These are phyloP conservation scores for Sebastolobus alascanus DNA, from an alignment of 2,797 vertebrate genomes.

Conservation along the genomic window DNA sequence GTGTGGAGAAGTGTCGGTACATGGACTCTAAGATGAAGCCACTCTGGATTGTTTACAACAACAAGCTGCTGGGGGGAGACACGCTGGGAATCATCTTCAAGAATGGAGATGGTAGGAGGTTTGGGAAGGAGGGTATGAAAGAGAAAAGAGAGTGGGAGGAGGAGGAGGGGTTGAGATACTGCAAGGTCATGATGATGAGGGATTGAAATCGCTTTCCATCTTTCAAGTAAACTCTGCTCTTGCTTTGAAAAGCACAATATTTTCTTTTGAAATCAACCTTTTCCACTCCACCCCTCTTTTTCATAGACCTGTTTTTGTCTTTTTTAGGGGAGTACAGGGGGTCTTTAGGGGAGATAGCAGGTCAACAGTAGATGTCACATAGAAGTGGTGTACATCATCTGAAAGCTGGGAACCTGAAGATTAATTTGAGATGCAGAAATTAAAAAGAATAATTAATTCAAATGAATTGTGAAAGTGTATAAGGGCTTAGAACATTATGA, in stretches of 20 bases:
- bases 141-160: background rate
- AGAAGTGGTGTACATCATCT: too few species aligned
- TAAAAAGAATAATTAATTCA: too few species aligned
- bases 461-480: too few species aligned
- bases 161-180: background rate
- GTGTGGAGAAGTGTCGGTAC: constrained; percentile 96
- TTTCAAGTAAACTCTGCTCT: background rate
- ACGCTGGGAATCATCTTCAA: constrained; percentile 97
- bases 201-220: background rate
- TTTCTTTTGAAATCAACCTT: background rate
- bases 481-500: too few species aligned
- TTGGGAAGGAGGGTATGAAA: background rate
- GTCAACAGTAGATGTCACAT: too few species aligned
- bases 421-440: too few species aligned
- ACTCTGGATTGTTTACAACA: constrained; percentile 98
- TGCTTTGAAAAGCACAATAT: background rate
- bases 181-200: background rate
- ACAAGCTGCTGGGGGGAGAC: constrained; percentile 93
- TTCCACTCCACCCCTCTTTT: too few species aligned
- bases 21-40: constrained; percentile 99
- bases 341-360: too few species aligned
- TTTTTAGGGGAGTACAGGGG: too few species aligned
- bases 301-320: too few species aligned
- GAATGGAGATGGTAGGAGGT: constrained; percentile 94
- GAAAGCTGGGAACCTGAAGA: too few species aligned